A percentile compares a stretch with the other conserved stretches of the same genome.
These are phyloP conservation scores for Cirrhinus molitorella DNA, from an alignment of 2,797 vertebrate genomes.

Conservation along the genomic window DNA sequence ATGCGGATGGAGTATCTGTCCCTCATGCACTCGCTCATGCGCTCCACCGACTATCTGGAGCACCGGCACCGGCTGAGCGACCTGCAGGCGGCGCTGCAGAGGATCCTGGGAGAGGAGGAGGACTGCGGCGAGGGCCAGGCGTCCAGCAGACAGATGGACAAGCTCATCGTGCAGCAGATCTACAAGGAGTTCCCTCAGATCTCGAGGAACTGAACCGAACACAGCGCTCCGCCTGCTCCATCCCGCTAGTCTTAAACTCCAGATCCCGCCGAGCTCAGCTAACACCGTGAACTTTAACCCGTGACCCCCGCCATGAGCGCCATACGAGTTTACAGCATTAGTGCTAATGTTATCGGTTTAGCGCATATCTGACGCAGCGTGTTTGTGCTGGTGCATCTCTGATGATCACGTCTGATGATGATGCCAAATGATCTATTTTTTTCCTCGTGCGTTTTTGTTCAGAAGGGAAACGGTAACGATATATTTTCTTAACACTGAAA, in stretches of 20 bases:
- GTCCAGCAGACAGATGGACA: conserved; percentile 94
- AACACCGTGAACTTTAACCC: no score
- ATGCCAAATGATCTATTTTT: conserved; percentile 78
- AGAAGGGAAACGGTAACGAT: conserved; percentile 36
- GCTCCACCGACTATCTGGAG: conserved; percentile 92
- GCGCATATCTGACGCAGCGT: neutral
- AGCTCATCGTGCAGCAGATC: conserved; percentile 93
- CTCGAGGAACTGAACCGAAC: conserved; percentile 58
- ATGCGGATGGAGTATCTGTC: conserved; percentile 97
- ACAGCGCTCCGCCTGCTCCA: no score
- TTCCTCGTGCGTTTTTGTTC: conserved; percentile 70
- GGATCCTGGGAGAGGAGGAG: conserved; percentile 89
- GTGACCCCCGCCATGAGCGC: no score
- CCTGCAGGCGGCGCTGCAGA: conserved; percentile 89
- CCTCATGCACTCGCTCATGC: conserved; percentile 94
- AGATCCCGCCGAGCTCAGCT: no score
- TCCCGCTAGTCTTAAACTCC: no score
- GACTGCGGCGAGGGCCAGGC: conserved; percentile 75
- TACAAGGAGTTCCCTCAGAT: conserved; percentile 93
- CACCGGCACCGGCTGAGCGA: conserved; percentile 91
- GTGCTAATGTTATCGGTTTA: neutral
- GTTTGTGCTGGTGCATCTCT: neutral
- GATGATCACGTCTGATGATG: neutral
- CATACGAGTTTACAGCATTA: conserved; percentile 1
- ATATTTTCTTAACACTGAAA: conserved; percentile 67